Conservation (phyloP, 2,888 invertebrate genomes). For the Conus canariensis region DNA sequence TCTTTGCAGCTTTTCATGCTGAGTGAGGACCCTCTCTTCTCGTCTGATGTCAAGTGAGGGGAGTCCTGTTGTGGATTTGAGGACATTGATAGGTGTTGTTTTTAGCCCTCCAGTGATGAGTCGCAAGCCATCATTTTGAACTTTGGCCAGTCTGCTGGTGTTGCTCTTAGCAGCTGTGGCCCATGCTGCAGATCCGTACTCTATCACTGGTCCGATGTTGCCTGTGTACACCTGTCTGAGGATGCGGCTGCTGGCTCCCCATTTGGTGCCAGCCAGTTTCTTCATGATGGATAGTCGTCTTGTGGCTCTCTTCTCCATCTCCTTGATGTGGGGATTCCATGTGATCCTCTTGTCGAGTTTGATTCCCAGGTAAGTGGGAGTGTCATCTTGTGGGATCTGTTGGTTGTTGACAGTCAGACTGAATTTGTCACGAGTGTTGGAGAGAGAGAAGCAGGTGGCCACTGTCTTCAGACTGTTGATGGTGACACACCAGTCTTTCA, state of each 20-base stretch:
- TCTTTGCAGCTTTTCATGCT: too few species aligned
- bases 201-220: too few species aligned
- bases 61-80: too few species aligned
- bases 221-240: too few species aligned
- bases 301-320: conserved; percentile 11
- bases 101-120: too few species aligned
- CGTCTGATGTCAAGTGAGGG: too few species aligned
- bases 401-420: conserved; percentile 23
- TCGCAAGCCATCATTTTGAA: too few species aligned
- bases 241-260: conserved; percentile 9
- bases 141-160: too few species aligned
- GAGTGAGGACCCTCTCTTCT: too few species aligned
- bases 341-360: neutral
- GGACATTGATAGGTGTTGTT: too few species aligned
- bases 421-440: neutral
- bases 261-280: conserved; percentile 6
- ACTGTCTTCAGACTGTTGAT: neutral
- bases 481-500: conserved; percentile 13
- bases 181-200: too few species aligned
- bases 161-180: too few species aligned
- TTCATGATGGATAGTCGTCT: conserved; percentile 4
- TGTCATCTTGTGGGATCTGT: neutral
- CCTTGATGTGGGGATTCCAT: neutral
- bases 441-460: conserved; percentile 18
- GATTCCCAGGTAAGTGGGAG: neutral